Conservation (phyloP, 2,888 invertebrate genomes). For the Auanema freiburgensis region DNA sequence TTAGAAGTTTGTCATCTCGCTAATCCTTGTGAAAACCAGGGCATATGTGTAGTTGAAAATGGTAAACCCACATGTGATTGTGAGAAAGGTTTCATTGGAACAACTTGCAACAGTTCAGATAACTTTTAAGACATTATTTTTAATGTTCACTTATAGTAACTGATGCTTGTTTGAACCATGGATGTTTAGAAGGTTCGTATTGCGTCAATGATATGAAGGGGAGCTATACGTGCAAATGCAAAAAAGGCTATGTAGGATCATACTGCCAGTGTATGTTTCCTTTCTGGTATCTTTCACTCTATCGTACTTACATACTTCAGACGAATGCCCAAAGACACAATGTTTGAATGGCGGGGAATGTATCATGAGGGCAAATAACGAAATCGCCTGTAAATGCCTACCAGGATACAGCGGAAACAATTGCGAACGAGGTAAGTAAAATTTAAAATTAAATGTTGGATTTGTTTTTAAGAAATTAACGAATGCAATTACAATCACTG, state of each 20-base stretch:
- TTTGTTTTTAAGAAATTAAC: slow-evolving; percentile 35
- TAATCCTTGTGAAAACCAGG: slow-evolving; percentile 32
- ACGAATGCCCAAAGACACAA: slow-evolving; percentile 28
- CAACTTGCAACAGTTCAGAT: slow-evolving; percentile 20
- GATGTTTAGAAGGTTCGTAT: slow-evolving; percentile 29
- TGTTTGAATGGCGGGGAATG: slow-evolving; percentile 40
- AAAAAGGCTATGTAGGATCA: slow-evolving; percentile 32
- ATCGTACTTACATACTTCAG: slow-evolving; percentile 21
- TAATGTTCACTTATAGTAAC: slow-evolving; percentile 15
- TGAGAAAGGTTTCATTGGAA: slow-evolving; percentile 21
- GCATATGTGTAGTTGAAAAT: slow-evolving; percentile 24
- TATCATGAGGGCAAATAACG: slow-evolving; percentile 29
- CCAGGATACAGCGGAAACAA: slow-evolving; percentile 33
- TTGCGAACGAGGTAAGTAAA: slow-evolving; percentile 33
- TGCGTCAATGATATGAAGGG: slow-evolving; percentile 30
- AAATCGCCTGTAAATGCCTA: slow-evolving; percentile 40
- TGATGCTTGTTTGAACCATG: slow-evolving; percentile 28
- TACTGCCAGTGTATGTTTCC: slow-evolving; percentile 33
- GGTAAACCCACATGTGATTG: slow-evolving; percentile 30
- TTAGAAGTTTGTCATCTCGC: slow-evolving; percentile 30
- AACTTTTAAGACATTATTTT: neutral
- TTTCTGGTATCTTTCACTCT: neutral
- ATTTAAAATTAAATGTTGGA: slow-evolving; percentile 1
- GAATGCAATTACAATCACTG: slow-evolving; percentile 41
- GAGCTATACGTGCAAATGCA: slow-evolving; percentile 35